Evolutionary conservation across 2,888 invertebrate genomes (phyloP).

Genomic region (Eutolmus rufibarbis): DNA sequence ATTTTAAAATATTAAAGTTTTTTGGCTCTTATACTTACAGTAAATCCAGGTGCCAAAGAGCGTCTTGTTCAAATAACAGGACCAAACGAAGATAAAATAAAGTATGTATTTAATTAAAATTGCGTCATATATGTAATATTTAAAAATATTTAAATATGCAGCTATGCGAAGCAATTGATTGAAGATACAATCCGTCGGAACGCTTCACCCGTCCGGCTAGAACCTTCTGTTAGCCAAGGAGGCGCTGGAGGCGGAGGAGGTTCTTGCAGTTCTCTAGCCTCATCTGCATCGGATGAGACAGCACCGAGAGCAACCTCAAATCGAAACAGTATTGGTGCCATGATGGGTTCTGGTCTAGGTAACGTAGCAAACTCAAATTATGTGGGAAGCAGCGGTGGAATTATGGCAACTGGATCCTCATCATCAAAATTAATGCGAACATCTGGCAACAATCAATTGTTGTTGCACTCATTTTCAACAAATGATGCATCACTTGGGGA

Average conservation of each 20-base stretch:
- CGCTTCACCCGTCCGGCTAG: conserved; percentile 85
- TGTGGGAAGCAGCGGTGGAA: conserved; percentile 39
- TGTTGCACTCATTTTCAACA: conserved; percentile 82
- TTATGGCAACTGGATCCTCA: conserved; percentile 7
- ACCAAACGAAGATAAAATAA: conserved; percentile 90
- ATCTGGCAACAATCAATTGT: conserved; percentile 52
- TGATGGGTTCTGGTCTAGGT: conserved; percentile 50
- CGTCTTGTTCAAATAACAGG: conserved; percentile 95
- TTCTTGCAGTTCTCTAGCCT: conserved; percentile 81
- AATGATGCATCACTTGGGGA: conserved; percentile 86
- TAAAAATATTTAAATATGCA: conserved; percentile 57
- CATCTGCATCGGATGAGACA: conserved; percentile 69
- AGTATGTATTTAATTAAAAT: conserved; percentile 64
- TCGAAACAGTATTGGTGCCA: conserved; percentile 50
- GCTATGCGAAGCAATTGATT: conserved; percentile 91
- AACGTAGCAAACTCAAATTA: conserved; percentile 50
- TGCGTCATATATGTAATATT: not conserved
- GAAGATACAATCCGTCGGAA: conserved; percentile 95
- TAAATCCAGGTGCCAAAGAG: conserved; percentile 93
- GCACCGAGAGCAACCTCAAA: conserved; percentile 55
- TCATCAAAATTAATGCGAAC: conserved; percentile 52
- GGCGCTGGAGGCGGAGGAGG: conserved; percentile 67
- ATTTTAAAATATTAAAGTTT: not conserved
- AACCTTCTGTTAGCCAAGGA: conserved; percentile 65
- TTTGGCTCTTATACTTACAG: conserved; percentile 66